Conservation (phyloP, 2,888 invertebrate species). For the Ophonus ardosiacus region DNA sequence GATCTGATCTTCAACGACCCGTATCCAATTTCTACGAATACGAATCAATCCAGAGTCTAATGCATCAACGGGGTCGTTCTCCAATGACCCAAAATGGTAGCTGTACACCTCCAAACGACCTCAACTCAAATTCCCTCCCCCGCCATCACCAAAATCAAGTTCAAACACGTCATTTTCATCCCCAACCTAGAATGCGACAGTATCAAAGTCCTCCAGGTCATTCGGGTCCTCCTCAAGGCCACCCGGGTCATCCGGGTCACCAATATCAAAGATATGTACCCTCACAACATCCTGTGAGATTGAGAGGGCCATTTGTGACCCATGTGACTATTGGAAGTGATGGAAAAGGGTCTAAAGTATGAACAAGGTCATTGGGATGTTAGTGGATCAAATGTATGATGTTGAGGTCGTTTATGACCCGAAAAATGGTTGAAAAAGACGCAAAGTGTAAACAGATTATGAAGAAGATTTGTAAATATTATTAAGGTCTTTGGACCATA, state of each 20-base stretch:
- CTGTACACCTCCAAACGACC: constrained; percentile 67
- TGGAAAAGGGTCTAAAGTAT: constrained; percentile 69
- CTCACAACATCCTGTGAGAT: constrained; percentile 66
- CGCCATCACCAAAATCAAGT: constrained; percentile 68
- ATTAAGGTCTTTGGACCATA: not conserved
- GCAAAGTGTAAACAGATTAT: not conserved
- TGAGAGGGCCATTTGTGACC: constrained; percentile 80
- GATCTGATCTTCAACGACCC: constrained; percentile 78
- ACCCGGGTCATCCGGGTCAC: constrained; percentile 33
- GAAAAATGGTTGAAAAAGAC: no score
- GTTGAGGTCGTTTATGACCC: no score
- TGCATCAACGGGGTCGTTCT: constrained; percentile 72
- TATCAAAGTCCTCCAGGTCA: constrained; percentile 54
- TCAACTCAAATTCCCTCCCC: constrained; percentile 72
- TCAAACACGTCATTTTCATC: constrained; percentile 55
- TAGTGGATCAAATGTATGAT: not conserved
- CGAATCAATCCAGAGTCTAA: constrained; percentile 85
- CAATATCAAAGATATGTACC: constrained; percentile 66
- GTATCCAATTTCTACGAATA: constrained; percentile 92
- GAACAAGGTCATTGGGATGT: constrained; percentile 5
- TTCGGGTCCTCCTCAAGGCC: constrained; percentile 61
- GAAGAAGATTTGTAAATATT: constrained; percentile 7
- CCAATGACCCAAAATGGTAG: constrained; percentile 22
- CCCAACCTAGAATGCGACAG: constrained; percentile 58
- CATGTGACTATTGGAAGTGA: constrained; percentile 81